phyloP scores from a whole-genome alignment of 2,113 vertebrate genomes.

The Rhinolophus sinicus region DNA sequence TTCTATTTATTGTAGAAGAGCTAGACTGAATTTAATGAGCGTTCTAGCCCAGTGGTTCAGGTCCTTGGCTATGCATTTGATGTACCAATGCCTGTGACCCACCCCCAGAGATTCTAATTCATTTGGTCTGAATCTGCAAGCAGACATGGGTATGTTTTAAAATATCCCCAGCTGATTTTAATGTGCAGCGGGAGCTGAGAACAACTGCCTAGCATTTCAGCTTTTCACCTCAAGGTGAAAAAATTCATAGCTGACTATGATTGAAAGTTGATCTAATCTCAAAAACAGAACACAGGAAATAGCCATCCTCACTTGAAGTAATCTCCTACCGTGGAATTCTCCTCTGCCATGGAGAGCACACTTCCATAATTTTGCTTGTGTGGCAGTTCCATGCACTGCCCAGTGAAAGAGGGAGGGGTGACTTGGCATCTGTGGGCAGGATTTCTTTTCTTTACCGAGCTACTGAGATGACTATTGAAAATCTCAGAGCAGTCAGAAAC shows the following conservation, averaged over 20 bases:
- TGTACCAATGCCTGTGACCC: not conserved
- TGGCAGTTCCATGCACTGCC: not conserved
- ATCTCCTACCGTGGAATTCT: not conserved
- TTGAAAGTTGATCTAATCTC: slow-evolving; percentile 7
- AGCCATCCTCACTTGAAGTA: not conserved
- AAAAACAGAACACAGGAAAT: slow-evolving; percentile 1
- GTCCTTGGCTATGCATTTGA: not conserved
- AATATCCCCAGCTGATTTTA: not conserved
- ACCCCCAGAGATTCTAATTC: not conserved
- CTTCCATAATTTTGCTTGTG: no score
- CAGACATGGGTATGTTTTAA: not conserved
- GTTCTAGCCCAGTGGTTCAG: not conserved
- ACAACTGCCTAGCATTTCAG: not conserved
- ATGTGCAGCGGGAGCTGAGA: not conserved
- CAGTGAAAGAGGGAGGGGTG: not conserved
- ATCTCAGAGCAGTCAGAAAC: not conserved
- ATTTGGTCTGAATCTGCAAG: not conserved
- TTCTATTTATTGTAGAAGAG: slow-evolving; percentile 49
- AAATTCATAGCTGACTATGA: not conserved
- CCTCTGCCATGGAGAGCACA: no score
- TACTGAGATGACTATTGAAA: not conserved
- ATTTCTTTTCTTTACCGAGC: not conserved
- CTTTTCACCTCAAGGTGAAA: not conserved
- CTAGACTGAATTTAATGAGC: not conserved
- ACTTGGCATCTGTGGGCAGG: not conserved